Evolutionary conservation across 2,888 invertebrate species (phyloP).

Genomic region (Ecdyonurus torrentis): DNA sequence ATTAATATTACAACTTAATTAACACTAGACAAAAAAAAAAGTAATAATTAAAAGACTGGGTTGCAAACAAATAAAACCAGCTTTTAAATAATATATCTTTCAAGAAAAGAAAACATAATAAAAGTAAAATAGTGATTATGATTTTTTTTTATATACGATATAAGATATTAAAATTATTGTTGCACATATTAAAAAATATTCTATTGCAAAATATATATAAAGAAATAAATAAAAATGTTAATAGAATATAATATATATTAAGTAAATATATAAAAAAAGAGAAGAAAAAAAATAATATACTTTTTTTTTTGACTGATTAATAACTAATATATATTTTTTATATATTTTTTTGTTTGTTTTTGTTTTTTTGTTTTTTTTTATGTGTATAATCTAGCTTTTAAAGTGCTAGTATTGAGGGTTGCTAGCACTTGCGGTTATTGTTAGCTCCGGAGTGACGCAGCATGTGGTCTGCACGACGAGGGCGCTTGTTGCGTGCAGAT

Average conservation of each 20-base stretch:
- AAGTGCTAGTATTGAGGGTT: not conserved
- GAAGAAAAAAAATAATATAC: not conserved
- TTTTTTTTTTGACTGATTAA: not conserved
- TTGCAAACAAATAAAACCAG: too few relatives aligned
- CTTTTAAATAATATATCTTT: too few relatives aligned
- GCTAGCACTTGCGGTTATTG: conserved; percentile 41
- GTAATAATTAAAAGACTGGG: too few relatives aligned
- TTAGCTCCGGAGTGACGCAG: conserved; percentile 37
- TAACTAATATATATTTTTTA: too few relatives aligned
- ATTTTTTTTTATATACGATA: too few relatives aligned
- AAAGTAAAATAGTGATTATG: too few relatives aligned
- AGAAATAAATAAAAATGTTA: too few relatives aligned
- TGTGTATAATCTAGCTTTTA: not conserved
- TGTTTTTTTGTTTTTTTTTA: not conserved
- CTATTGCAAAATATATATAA: too few relatives aligned
- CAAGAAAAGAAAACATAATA: too few relatives aligned
- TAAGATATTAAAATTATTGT: not conserved
- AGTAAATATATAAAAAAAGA: not conserved
- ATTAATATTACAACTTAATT: too few relatives aligned
- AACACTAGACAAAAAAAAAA: too few relatives aligned
- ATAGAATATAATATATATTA: not conserved
- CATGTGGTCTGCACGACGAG: conserved; percentile 36
- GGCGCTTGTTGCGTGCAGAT: conserved; percentile 31
- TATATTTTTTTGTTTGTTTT: not conserved
- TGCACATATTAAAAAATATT: not conserved